phyloP scores from a whole-genome alignment of 2,888 invertebrate species.

The Odontothrips loti region DNA sequence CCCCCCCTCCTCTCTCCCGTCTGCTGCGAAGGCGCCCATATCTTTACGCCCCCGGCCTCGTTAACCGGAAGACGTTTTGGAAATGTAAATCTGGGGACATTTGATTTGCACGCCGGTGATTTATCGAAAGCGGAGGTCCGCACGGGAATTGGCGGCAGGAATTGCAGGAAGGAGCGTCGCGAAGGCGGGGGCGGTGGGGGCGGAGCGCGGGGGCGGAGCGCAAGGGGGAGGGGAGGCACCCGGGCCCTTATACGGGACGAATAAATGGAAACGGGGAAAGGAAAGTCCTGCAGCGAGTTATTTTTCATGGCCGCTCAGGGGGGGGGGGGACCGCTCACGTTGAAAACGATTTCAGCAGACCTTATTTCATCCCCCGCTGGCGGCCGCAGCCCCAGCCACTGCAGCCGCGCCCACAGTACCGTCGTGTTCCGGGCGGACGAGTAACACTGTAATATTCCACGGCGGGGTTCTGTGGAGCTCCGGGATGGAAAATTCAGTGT shows the following conservation, averaged over 20 bases:
- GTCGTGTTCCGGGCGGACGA: too few relatives aligned
- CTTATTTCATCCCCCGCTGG: neutral
- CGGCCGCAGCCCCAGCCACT: neutral
- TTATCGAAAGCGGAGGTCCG: slow-evolving; percentile 2
- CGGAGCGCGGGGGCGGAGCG: neutral
- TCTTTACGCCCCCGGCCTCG: slow-evolving; percentile 1
- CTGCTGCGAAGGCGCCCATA: neutral
- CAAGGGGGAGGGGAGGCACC: neutral
- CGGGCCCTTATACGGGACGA: neutral
- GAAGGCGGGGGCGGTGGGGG: neutral
- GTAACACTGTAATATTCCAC: too few relatives aligned
- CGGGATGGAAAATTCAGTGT: too few relatives aligned
- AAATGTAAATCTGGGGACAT: slow-evolving; percentile 14
- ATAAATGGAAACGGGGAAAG: neutral
- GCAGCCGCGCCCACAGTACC: too few relatives aligned
- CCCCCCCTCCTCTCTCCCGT: neutral
- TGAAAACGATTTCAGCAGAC: too few relatives aligned
- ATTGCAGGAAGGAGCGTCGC: slow-evolving; percentile 8
- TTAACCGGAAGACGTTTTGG: slow-evolving; percentile 23
- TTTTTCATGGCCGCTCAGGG: neutral
- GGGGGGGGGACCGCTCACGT: neutral
- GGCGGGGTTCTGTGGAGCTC: too few relatives aligned
- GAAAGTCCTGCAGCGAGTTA: neutral
- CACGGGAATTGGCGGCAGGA: slow-evolving; percentile 19
- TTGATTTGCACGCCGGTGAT: slow-evolving; percentile 15